Base-by-base conservation (phyloP, 2,113 vertebrate genomes). In the Rhipidura dahli region DNA sequence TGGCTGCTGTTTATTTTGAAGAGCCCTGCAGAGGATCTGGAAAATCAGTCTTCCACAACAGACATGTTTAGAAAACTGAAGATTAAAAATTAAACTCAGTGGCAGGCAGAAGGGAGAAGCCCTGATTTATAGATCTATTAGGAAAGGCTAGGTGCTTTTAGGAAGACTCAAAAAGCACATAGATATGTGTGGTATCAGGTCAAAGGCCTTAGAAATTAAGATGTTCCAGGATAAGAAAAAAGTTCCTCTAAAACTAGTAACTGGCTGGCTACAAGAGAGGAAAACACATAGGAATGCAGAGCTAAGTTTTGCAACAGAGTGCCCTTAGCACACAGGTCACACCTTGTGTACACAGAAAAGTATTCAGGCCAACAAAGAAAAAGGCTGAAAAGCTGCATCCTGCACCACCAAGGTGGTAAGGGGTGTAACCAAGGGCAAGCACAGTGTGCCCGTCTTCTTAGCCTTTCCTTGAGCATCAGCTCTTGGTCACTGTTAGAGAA, bases 31-130 rank as follows among this genome's bases (percentile, higher is more conserved):
- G 75, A 88, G 4, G 30, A 83, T 45, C 57, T 59, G 57, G 53
- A 54, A 86, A 85, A 89, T 42, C 44, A 59, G 44, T n/a, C 78
- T 78, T 90, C 28, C 6, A 13, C 44, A 59, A 13, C 14, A 79
- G 60, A 63, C n/a, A 47, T 3, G 7, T 63, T 75, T 30, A 59
- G 61, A 90, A 94, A 88, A 86, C 19, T 42, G 26, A 90, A 60
- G 45, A 73, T 49, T 21, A 90, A 72, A 91, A 93, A 83, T 45
- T 68, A 91, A 90, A 71, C 37, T 28, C 66, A 83, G 20, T 44
- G 50, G 45, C 31, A 83, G 42, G 53, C 13, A 70, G 47, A 31
- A 24, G 21, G 22, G 17, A 82, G 57, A 83, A 63, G 49, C 39
- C 26, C 15, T 22, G 35, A 91, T 86, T 68, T 42, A 76, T 0